phyloP scores from a whole-genome alignment of 2,113 vertebrate species.

The Mus musculus region DNA sequence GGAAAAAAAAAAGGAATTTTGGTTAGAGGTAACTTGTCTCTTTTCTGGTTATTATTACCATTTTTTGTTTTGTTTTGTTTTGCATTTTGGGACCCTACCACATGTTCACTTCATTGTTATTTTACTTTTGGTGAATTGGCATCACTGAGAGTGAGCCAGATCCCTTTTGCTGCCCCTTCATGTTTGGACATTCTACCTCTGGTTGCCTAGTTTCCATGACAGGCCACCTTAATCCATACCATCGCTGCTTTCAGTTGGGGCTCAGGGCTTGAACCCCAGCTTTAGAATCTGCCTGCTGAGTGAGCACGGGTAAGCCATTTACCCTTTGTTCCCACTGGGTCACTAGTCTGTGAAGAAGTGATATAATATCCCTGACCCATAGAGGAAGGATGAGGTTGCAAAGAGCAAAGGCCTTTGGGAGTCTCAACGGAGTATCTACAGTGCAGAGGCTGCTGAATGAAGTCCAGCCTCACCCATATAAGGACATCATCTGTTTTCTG shows the following conservation, averaged over 20 bases:
- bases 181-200: neutral
- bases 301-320: neutral
- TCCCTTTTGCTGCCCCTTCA: neutral
- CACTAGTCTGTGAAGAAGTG: neutral
- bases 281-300: neutral
- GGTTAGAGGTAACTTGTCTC: neutral
- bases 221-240: neutral
- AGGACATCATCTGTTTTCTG: neutral
- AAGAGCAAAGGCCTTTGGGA: neutral
- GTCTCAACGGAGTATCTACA: neutral
- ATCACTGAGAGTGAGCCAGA: neutral
- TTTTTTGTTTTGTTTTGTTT: neutral
- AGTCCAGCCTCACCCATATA: neutral
- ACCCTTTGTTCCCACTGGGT: neutral
- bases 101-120: neutral
- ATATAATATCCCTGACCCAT: neutral
- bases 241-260: neutral
- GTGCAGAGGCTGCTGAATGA: neutral
- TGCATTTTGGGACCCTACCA: neutral
- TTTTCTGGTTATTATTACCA: neutral
- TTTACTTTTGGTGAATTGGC: conserved; percentile 40
- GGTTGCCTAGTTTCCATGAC: neutral
- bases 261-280: neutral
- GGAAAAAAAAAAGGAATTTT: neutral
- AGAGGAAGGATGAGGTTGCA: neutral